A percentile compares a stretch with the other conserved stretches of the same genome.
These are phyloP conservation scores for Pristionchus fissidentatus DNA, from an alignment of 2,888 invertebrate species.

Conservation along the genomic window DNA sequence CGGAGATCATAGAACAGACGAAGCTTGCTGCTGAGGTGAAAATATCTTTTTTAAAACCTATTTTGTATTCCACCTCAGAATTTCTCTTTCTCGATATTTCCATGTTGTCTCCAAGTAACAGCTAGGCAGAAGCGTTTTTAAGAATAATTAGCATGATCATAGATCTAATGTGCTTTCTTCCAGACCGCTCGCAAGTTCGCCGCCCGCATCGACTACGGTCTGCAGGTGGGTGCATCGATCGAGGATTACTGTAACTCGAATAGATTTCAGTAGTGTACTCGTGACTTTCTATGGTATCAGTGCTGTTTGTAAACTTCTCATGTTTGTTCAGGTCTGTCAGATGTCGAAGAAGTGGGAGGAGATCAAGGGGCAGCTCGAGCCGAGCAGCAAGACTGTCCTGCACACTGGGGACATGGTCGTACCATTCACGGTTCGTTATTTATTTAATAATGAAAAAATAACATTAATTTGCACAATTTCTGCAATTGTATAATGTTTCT, in stretches of 20 bases:
- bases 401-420: not conserved
- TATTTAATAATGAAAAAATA: not conserved
- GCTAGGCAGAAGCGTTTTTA: not conserved
- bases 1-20: not conserved
- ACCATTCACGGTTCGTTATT: slow-evolving; percentile 14
- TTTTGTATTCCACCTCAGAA: not conserved
- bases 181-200: slow-evolving; percentile 59
- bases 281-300: not conserved
- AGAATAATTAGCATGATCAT: not conserved
- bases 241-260: not conserved
- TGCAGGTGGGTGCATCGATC: slow-evolving; percentile 45
- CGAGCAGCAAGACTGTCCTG: slow-evolving; percentile 12
- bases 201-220: slow-evolving; percentile 60
- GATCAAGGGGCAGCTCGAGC: slow-evolving; percentile 48
- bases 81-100: not conserved
- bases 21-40: slow-evolving; percentile 21
- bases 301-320: no score
- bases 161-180: not conserved
- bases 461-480: no score
- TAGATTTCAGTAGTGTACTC: no score
- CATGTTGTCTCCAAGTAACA: not conserved
- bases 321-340: slow-evolving; percentile 54
- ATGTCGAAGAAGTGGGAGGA: slow-evolving; percentile 63
- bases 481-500: no score
- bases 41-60: not conserved